These are phyloP conservation scores for Euzophera pinguis DNA, from an alignment of 2,888 invertebrate genomes.

Conservation along the genomic window DNA sequence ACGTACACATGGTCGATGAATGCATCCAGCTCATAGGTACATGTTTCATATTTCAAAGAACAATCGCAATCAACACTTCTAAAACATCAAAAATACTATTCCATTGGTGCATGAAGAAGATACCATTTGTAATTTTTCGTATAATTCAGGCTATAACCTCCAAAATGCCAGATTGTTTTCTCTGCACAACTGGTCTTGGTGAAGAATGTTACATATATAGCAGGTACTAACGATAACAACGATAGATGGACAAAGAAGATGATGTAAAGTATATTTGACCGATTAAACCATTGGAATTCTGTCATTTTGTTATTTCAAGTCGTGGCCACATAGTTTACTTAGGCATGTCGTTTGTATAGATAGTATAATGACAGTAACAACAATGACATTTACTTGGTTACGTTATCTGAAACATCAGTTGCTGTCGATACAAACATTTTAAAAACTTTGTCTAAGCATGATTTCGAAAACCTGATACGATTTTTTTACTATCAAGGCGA, in stretches of 20 bases:
- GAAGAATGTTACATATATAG: slow-evolving; percentile 21
- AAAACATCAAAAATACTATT: background rate
- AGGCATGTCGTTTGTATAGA: too few species aligned
- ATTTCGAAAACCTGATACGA: too few species aligned
- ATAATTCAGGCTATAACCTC: background rate
- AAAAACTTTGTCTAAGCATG: too few species aligned
- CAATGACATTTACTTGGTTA: background rate
- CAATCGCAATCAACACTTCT: background rate
- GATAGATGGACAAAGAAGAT: slow-evolving; percentile 15
- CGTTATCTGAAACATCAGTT: background rate
- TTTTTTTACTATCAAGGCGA: too few species aligned
- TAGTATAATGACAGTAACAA: background rate
- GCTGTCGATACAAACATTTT: too few species aligned
- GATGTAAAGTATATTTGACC: slow-evolving; percentile 17
- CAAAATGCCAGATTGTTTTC: slow-evolving; percentile 15
- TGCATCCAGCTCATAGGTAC: background rate
- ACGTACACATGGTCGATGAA: slow-evolving; percentile 32
- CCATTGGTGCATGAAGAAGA: background rate
- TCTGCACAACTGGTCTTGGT: slow-evolving; percentile 13
- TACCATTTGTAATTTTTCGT: background rate
- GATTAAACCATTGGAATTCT: slow-evolving; percentile 5
- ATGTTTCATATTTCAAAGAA: background rate
- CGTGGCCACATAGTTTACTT: background rate
- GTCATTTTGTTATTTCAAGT: background rate
- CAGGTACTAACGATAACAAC: slow-evolving; percentile 16